A percentile compares a stretch with the other conserved stretches of the same genome.
Conservation (phyloP, 2,888 invertebrate species). For the Drosophila paracracens region DNA sequence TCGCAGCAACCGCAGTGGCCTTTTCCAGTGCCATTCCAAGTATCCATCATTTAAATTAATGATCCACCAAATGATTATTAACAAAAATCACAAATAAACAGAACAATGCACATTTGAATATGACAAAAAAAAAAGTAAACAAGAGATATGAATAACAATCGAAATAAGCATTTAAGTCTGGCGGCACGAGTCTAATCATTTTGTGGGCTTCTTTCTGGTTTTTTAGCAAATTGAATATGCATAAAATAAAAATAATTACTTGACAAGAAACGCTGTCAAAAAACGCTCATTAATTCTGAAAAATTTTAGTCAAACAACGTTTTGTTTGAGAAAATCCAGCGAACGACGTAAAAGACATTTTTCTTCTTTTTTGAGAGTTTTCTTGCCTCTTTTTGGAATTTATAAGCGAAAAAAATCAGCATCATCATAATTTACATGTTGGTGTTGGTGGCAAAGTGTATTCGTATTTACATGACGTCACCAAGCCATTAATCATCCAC, state of each 20-base stretch:
- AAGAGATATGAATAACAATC: slow-evolving; percentile 47
- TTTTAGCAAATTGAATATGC: slow-evolving; percentile 7
- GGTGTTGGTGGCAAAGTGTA: slow-evolving; percentile 32
- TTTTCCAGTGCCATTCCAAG: slow-evolving; percentile 34
- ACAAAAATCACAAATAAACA: slow-evolving; percentile 41
- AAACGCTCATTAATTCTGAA: slow-evolving; percentile 43
- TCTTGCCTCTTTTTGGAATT: slow-evolving; percentile 9
- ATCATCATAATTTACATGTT: slow-evolving; percentile 51
- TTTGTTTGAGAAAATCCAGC: slow-evolving; percentile 11
- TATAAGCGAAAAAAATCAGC: slow-evolving; percentile 19
- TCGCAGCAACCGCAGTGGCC: slow-evolving; percentile 13
- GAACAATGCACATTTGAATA: slow-evolving; percentile 29
- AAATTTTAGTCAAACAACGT: slow-evolving; percentile 3
- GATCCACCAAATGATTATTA: slow-evolving; percentile 50
- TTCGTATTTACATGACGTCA: slow-evolving; percentile 54
- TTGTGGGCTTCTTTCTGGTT: slow-evolving; percentile 16
- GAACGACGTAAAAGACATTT: slow-evolving; percentile 26
- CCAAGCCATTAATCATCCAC: slow-evolving; percentile 57
- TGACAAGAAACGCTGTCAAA: slow-evolving; percentile 28
- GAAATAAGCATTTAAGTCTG: slow-evolving; percentile 9
- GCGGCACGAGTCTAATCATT: slow-evolving; percentile 1
- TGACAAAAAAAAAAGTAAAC: slow-evolving; percentile 22
- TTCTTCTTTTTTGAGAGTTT: slow-evolving; percentile 18
- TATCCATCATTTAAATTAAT: slow-evolving; percentile 66
- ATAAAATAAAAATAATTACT: slow-evolving; percentile 12